Evolutionary conservation across 2,888 invertebrate species (phyloP).

Genomic region (Catocala fraxini): DNA sequence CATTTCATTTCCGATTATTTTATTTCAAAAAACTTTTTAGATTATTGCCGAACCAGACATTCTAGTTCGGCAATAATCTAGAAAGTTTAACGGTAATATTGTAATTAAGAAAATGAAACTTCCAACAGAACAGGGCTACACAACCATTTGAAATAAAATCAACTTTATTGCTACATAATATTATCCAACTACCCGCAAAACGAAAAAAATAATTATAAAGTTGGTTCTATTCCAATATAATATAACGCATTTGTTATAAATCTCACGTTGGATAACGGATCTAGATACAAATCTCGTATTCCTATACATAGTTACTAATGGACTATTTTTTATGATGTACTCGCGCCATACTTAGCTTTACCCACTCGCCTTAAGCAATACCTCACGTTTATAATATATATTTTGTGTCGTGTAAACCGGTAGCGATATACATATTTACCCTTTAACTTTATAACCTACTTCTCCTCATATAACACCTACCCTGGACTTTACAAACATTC

Average conservation of each 20-base stretch:
- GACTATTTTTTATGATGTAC: slow-evolving; percentile 59
- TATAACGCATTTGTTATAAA: slow-evolving; percentile 26
- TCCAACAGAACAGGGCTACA: background rate
- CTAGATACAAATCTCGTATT: slow-evolving; percentile 54
- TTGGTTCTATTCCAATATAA: slow-evolving; percentile 3
- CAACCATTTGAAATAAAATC: slow-evolving; percentile 1
- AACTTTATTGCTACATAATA: slow-evolving; percentile 1
- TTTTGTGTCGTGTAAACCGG: slow-evolving; percentile 20
- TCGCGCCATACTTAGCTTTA: slow-evolving; percentile 62
- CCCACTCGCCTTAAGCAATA: slow-evolving; percentile 65
- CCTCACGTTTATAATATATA: slow-evolving; percentile 57
- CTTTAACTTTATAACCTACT: no score
- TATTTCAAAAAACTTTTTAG: no score
- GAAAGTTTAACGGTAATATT: no score
- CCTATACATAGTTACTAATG: slow-evolving; percentile 45
- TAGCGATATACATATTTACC: slow-evolving; percentile 5
- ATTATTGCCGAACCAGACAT: no score
- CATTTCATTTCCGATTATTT: no score
- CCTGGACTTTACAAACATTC: no score
- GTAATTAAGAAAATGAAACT: background rate
- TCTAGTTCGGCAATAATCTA: no score
- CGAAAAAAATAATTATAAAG: background rate
- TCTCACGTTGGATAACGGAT: slow-evolving; percentile 40
- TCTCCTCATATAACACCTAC: no score
- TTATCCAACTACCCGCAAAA: background rate